Percentiles rank a stretch among this genome's conserved stretches.
Conservation (phyloP, 2,888 invertebrate species). For the Anoplius nigerrimus region DNA sequence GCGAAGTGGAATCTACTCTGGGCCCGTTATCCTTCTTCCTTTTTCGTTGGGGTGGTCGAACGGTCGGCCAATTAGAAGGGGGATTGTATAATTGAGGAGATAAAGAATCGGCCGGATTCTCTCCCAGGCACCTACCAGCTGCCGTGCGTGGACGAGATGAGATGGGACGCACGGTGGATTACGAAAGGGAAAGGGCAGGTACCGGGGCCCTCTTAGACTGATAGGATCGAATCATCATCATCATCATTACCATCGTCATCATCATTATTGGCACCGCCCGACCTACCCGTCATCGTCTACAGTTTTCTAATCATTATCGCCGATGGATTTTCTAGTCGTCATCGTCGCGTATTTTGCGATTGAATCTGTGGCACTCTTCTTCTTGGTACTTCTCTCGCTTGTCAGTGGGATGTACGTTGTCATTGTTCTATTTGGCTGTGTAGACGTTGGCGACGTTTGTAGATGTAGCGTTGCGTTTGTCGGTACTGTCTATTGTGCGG, state of each 20-base stretch:
- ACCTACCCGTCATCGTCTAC: slow-evolving; percentile 13
- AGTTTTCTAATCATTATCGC: not conserved
- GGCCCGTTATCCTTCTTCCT: slow-evolving; percentile 32
- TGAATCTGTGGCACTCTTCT: no score
- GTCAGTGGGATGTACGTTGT: no score
- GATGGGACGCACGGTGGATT: slow-evolving; percentile 3
- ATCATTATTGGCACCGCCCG: no score
- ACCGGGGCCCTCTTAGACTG: not conserved
- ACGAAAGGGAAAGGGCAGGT: slow-evolving; percentile 6
- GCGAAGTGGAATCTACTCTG: slow-evolving; percentile 43
- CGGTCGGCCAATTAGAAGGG: slow-evolving; percentile 66
- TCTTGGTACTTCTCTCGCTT: no score
- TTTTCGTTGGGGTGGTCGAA: slow-evolving; percentile 54
- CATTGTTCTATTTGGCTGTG: no score
- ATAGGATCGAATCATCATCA: slow-evolving; percentile 44
- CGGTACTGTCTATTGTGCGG: no score
- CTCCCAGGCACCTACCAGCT: slow-evolving; percentile 71
- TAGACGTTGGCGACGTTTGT: no score
- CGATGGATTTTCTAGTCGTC: no score
- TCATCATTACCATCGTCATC: slow-evolving; percentile 14
- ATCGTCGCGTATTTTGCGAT: no score
- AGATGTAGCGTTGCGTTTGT: no score
- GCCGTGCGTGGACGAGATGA: slow-evolving; percentile 49
- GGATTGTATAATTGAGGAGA: slow-evolving; percentile 71
- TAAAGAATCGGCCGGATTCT: slow-evolving; percentile 70